phyloP scores from a whole-genome alignment of 2,797 vertebrate species.

The Benthosema pterotum region DNA sequence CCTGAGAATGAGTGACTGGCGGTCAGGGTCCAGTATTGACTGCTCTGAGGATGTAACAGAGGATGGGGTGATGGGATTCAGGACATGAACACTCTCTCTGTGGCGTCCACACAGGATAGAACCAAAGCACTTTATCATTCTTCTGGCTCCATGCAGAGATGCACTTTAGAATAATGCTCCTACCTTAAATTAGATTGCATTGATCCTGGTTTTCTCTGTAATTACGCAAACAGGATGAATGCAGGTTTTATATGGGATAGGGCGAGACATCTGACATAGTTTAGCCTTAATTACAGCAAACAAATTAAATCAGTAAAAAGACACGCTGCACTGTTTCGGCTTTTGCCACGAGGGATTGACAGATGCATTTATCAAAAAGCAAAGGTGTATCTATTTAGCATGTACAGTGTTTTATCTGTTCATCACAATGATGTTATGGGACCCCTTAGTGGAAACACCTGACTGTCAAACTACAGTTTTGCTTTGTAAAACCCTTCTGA shows the following conservation, averaged over 20 bases:
- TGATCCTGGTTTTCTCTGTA: conserved; percentile 70
- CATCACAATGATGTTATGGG: neutral
- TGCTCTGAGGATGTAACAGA: conserved; percentile 77
- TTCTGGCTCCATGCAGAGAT: conserved; percentile 60
- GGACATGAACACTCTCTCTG: conserved; percentile 69
- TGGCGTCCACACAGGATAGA: conserved; percentile 67
- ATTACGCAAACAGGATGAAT: conserved; percentile 65
- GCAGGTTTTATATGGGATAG: conserved; percentile 59
- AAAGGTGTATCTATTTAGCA: conserved; percentile 5
- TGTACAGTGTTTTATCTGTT: too few species aligned
- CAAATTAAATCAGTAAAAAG: conserved; percentile 62
- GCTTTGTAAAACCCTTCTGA: neutral
- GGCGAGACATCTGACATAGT: conserved; percentile 60
- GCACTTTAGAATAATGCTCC: conserved; percentile 72
- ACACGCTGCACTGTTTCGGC: conserved; percentile 39
- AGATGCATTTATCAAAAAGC: conserved; percentile 13
- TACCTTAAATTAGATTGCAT: conserved; percentile 76
- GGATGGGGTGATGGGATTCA: conserved; percentile 73
- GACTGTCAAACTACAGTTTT: neutral
- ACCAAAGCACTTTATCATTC: conserved; percentile 69
- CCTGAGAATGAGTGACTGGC: conserved; percentile 72
- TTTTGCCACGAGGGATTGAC: conserved; percentile 23
- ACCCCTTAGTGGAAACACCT: neutral
- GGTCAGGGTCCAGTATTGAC: conserved; percentile 64
- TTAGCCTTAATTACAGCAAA: conserved; percentile 46